Percentiles rank a stretch among this genome's conserved stretches.
Evolutionary conservation across 2,797 vertebrate genomes (phyloP).

Genomic region (Pseudochirops corinnae): DNA sequence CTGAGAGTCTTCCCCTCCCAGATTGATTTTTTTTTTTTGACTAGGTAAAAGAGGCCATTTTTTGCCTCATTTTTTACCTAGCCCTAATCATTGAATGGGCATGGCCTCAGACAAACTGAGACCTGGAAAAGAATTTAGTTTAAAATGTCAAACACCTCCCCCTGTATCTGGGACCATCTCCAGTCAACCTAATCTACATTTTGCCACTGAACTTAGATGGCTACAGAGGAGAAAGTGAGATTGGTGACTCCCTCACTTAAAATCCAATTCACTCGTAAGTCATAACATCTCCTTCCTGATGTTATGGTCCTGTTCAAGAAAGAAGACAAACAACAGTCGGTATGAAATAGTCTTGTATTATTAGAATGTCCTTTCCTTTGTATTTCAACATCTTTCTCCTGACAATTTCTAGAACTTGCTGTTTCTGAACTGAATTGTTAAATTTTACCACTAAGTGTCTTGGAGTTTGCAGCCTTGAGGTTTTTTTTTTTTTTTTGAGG

Average conservation of each 20-base stretch:
- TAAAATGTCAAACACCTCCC: background rate
- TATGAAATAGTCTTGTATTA: background rate
- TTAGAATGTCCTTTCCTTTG: background rate
- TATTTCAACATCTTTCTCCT: background rate
- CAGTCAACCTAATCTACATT: background rate
- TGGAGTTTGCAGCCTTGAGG: background rate
- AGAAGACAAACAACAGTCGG: background rate
- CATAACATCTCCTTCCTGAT: background rate
- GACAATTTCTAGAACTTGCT: background rate
- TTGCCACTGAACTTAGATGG: background rate
- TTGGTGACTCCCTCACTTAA: background rate
- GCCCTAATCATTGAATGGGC: background rate
- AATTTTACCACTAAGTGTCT: background rate
- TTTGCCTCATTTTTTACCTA: background rate
- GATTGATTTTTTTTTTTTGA: background rate
- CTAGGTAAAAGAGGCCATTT: background rate
- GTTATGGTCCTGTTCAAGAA: background rate
- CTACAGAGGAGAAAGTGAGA: background rate
- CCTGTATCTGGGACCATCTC: background rate
- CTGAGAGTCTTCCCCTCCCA: background rate
- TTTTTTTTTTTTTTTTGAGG: background rate
- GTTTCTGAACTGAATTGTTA: background rate
- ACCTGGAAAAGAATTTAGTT: background rate
- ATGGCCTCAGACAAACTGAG: background rate
- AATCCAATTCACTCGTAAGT: background rate